Evolutionary conservation across 2,888 invertebrate genomes (phyloP).

Genomic region (Caenorhabditis panamensis): DNA sequence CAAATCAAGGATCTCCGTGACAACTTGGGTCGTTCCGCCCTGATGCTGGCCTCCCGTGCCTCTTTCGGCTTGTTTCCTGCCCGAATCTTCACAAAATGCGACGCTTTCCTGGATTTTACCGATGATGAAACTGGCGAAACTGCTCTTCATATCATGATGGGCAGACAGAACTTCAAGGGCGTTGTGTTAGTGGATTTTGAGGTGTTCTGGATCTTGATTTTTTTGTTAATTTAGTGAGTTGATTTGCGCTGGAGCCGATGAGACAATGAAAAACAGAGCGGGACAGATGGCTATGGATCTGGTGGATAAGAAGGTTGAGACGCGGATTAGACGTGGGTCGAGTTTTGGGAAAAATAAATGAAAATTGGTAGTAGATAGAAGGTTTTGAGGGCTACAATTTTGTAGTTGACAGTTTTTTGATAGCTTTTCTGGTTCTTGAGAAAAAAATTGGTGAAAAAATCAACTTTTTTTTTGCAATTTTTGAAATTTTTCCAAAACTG

Average conservation of each 20-base stretch:
- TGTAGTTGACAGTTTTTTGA: too few species aligned
- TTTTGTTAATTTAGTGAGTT: constrained; percentile 4
- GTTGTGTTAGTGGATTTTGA: not conserved
- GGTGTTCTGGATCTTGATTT: not conserved
- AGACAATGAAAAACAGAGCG: constrained; percentile 17
- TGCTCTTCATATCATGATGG: constrained; percentile 26
- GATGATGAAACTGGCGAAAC: constrained; percentile 47
- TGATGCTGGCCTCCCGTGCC: constrained; percentile 30
- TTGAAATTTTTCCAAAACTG: not conserved
- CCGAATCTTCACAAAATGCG: constrained; percentile 34
- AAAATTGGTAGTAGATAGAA: not conserved
- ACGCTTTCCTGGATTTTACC: constrained; percentile 34
- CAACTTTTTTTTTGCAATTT: not conserved
- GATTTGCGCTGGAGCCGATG: constrained; percentile 33
- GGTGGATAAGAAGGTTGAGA: constrained; percentile 10
- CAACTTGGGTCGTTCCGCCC: constrained; percentile 38
- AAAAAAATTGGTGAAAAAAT: too few species aligned
- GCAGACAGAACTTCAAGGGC: constrained; percentile 26
- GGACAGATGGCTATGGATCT: constrained; percentile 27
- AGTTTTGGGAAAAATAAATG: not conserved
- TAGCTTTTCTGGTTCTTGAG: too few species aligned
- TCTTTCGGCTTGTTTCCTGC: constrained; percentile 57
- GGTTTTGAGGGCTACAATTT: too few species aligned
- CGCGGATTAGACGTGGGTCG: not conserved
- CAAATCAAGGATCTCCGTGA: constrained; percentile 31